phyloP scores from a whole-genome alignment of 2,797 vertebrate genomes.

The Muscicapa striata region DNA sequence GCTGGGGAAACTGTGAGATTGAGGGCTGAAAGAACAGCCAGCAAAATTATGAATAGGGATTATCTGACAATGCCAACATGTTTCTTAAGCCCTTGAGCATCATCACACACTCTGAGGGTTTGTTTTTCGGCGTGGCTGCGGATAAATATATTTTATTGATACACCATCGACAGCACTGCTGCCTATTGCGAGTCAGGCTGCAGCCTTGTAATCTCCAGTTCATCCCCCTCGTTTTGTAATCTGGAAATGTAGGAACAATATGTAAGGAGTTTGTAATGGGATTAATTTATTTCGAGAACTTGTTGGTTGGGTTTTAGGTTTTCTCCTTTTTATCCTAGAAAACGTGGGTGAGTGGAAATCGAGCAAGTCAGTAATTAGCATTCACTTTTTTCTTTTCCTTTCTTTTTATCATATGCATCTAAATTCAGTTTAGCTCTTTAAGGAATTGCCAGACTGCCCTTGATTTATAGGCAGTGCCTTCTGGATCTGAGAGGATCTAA shows the following conservation, averaged over 20 bases:
- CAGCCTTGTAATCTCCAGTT: conserved; percentile 56
- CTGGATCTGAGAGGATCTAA: conserved; percentile 58
- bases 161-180: background rate
- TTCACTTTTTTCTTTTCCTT: conserved; percentile 50
- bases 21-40: conserved; percentile 62
- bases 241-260: conserved; percentile 60
- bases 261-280: conserved; percentile 27
- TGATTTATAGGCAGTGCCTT: conserved; percentile 69
- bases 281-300: conserved; percentile 58
- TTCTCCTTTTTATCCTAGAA: background rate
- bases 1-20: conserved; percentile 67
- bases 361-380: conserved; percentile 31
- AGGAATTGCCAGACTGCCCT: conserved; percentile 67
- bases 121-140: background rate
- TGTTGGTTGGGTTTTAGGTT: background rate
- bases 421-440: conserved; percentile 66
- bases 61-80: conserved; percentile 59
- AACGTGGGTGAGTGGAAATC: conserved; percentile 22
- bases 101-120: conserved; percentile 49
- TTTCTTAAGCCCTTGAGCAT: conserved; percentile 51
- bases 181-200: conserved; percentile 49
- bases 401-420: conserved; percentile 56
- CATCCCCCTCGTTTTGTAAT: conserved; percentile 58
- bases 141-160: background rate
- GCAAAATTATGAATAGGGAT: conserved; percentile 65